These are phyloP conservation scores for Apteryx owenii DNA, from an alignment of 2,113 vertebrate species.

Conservation along the genomic window DNA sequence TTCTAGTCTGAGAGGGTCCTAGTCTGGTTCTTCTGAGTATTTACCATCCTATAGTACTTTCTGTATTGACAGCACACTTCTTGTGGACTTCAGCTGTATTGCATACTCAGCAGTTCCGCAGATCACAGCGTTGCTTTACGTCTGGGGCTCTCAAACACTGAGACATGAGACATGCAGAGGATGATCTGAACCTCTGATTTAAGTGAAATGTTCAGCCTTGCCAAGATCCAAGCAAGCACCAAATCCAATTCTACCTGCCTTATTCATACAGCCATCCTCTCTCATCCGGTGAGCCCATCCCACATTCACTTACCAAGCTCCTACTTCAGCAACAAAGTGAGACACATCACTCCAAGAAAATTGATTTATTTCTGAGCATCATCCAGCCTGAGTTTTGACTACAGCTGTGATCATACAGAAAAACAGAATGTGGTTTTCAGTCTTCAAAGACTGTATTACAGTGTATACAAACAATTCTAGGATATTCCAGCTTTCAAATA, in stretches of 20 bases:
- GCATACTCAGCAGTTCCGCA: background rate
- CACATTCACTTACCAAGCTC: background rate
- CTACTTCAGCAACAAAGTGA: background rate
- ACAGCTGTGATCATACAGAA: background rate
- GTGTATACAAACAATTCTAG: background rate
- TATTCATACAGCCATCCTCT: background rate
- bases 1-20: background rate
- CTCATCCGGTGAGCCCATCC: background rate
- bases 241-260: background rate
- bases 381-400: background rate
- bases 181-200: background rate
- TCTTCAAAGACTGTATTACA: background rate
- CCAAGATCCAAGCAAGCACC: background rate
- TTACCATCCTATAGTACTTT: background rate
- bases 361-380: background rate
- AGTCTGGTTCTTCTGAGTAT: background rate
- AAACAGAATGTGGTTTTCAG: background rate
- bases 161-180: background rate
- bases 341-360: background rate
- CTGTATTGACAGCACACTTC: background rate
- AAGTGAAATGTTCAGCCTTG: background rate
- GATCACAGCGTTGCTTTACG: background rate
- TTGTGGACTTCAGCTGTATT: background rate
- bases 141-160: background rate
- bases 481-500: background rate